phyloP scores from a whole-genome alignment of 2,113 vertebrate genomes.

The Balaeniceps rex region DNA sequence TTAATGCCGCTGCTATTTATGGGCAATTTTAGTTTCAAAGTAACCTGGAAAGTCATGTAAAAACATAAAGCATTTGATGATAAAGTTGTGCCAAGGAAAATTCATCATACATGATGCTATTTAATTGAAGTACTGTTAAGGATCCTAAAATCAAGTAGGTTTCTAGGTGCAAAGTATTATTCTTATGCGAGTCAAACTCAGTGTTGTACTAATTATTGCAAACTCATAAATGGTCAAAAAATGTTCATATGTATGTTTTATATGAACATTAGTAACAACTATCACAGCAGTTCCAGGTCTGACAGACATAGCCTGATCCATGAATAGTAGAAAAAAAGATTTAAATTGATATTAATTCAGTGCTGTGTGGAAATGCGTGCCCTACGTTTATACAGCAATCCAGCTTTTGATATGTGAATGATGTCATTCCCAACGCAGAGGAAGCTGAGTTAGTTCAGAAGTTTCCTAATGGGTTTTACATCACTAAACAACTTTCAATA shows the following conservation, averaged over 20 bases:
- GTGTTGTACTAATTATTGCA: background rate
- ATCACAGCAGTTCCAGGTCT: background rate
- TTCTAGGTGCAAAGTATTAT: background rate
- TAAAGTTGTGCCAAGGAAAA: background rate
- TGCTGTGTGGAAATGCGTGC: background rate
- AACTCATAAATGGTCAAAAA: background rate
- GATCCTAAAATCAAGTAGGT: background rate
- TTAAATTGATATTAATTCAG: background rate
- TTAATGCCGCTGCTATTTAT: conserved; percentile 15
- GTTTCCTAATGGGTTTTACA: background rate
- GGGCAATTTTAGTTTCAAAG: background rate
- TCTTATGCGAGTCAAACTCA: background rate
- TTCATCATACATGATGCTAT: background rate
- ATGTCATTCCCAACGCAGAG: background rate
- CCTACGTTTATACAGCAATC: background rate
- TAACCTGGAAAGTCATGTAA: background rate
- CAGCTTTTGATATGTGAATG: background rate
- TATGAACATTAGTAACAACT: background rate
- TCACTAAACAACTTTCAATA: background rate
- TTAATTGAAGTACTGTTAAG: background rate
- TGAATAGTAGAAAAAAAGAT: background rate
- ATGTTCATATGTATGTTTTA: background rate
- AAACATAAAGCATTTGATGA: background rate
- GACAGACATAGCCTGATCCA: background rate
- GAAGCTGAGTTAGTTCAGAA: background rate